Conservation (phyloP, 2,113 vertebrate genomes). For the Turnix velox region DNA sequence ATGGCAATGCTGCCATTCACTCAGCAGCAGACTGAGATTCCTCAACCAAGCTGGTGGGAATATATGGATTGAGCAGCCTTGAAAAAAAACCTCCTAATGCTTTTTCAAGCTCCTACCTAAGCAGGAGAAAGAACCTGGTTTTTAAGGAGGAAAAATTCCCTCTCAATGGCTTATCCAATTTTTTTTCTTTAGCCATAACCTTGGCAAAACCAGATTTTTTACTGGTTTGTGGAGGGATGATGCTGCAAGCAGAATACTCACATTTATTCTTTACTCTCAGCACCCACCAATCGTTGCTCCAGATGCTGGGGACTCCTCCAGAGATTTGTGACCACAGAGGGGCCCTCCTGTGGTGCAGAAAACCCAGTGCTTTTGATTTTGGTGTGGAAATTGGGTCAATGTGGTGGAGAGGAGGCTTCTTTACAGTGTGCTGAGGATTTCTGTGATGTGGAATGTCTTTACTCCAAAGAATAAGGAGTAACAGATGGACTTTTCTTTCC, state of each 20-base stretch:
- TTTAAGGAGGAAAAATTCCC: too few species aligned
- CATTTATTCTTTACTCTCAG: neutral
- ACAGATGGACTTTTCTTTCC: too few species aligned
- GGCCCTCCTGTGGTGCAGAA: neutral
- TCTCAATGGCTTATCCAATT: neutral
- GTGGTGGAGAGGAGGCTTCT: neutral
- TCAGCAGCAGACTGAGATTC: neutral
- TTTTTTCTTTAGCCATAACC: neutral
- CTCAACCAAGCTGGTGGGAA: neutral
- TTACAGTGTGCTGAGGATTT: neutral
- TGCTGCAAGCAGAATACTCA: neutral
- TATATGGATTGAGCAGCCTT: fast-evolving
- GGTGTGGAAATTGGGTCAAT: neutral
- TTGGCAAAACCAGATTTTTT: neutral
- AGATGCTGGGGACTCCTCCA: neutral
- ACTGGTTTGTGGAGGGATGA: neutral
- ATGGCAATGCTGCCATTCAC: constrained; percentile 17
- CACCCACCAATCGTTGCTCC: neutral
- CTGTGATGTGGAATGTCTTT: neutral
- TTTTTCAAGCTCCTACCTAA: fast-evolving
- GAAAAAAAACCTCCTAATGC: neutral
- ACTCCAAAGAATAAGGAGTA: neutral
- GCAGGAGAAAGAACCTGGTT: neutral
- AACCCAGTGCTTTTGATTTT: neutral
- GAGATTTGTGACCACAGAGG: neutral